Evolutionary conservation across 2,888 invertebrate species (phyloP), one percentile per base, ranked within the genome.

Genomic region (Eudemis profundana): DNA sequence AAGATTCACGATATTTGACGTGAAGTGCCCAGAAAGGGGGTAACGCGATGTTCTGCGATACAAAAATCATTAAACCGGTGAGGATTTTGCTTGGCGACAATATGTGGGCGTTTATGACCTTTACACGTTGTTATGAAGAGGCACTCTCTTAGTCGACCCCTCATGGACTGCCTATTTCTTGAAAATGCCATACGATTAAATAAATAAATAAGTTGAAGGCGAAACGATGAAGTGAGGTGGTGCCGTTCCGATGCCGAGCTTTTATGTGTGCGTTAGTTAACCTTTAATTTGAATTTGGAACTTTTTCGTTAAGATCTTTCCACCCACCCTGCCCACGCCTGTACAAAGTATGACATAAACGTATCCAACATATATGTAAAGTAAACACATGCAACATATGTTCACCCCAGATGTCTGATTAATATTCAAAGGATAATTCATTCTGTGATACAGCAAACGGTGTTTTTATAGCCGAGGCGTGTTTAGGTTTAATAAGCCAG

Each of bases 381-480:
- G n/a, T 21, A 46, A 46, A 46, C 33, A 33, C 33, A 33, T 44
- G 19, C 21, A 46, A 4, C 46, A 19, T 19, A n/a, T 21, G 10
- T 44, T 44, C n/a, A n/a, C n/a, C n/a, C 21, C 46, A 21, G 12
- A n/a, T 5, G 10, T 3, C 19, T 54, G 27, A 44, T 56, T 44
- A 56, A 56, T 56, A 56, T 44, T 19, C 56, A 12, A 12, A n/a
- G n/a, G 4, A 44, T 56, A 44, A 44, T 56, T 56, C 56, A 56
- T 29, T 27, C 21, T 2, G 46, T 29, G 56, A 56, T 56, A 56
- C 44, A 19, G 40, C 42, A 27, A 42, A 42, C 17, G 19, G 42
- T 56, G 56, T 44, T 56, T 56, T 44, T 56, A 56, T 56, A 44
- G 56, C 7, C 56, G 0, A 27, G 0, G 17, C 56, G 56, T 56